Percentiles rank a stretch among this genome's conserved stretches.
Conservation (phyloP, 92 coral and sea anemone species). For the Zoanthus sociatus region DNA sequence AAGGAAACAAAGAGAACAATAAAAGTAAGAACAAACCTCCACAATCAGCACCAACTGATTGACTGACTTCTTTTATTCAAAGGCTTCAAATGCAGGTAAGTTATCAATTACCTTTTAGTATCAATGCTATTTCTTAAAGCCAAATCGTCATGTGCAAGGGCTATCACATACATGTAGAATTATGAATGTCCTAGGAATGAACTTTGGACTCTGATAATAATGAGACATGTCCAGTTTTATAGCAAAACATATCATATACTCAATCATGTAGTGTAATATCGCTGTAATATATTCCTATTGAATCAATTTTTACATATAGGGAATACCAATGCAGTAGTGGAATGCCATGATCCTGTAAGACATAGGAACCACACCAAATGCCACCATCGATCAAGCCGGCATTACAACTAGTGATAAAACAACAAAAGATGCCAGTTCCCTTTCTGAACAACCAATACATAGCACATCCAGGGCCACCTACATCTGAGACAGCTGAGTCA, state of each 20-base stretch:
- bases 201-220: conserved; percentile 28
- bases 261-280: conserved; percentile 48
- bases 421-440: conserved; percentile 42
- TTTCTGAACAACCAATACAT: conserved; percentile 47
- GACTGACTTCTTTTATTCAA: too few species aligned
- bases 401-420: conserved; percentile 18
- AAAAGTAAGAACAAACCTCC: too few species aligned
- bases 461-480: conserved; percentile 48
- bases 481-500: conserved; percentile 25
- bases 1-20: too few species aligned
- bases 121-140: too few species aligned
- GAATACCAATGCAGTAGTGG: conserved; percentile 31
- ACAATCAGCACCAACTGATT: too few species aligned
- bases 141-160: too few species aligned
- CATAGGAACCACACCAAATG: conserved; percentile 50
- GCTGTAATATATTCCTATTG: conserved; percentile 41
- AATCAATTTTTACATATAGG: conserved; percentile 30
- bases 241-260: conserved; percentile 43
- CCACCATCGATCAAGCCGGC: conserved; percentile 50
- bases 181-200: conserved; percentile 36
- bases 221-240: conserved; percentile 48
- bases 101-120: too few species aligned
- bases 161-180: conserved; percentile 44
- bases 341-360: conserved; percentile 48
- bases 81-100: too few species aligned